Evolutionary conservation across 2,113 vertebrate species (phyloP).

Genomic region (Megalops atlanticus): DNA sequence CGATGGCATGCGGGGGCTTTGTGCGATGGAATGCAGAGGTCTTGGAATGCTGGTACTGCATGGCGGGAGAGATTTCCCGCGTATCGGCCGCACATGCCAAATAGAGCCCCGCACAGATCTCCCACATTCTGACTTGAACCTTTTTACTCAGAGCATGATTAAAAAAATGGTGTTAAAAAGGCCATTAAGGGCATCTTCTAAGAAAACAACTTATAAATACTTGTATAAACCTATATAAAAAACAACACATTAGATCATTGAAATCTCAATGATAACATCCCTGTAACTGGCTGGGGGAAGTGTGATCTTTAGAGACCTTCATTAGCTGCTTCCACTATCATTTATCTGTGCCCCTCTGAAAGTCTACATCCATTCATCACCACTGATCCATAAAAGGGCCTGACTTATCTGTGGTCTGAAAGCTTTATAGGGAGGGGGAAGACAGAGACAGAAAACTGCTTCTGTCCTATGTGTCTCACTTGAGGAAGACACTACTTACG

Average conservation of each 20-base stretch:
- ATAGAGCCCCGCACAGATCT: neutral
- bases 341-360: neutral
- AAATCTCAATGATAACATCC: neutral
- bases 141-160: neutral
- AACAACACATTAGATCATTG: neutral
- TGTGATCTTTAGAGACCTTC: neutral
- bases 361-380: neutral
- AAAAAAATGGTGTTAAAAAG: no score
- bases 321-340: neutral
- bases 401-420: neutral
- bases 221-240: neutral
- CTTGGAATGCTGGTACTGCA: neutral
- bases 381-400: neutral
- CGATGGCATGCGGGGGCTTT: constrained; percentile 6
- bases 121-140: neutral
- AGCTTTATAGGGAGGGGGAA: no score
- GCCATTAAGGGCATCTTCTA: neutral
- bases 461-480: neutral
- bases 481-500: neutral
- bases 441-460: neutral
- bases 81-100: neutral
- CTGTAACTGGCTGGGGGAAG: neutral
- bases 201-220: no score
- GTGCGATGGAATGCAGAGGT: constrained; percentile 2
- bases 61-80: neutral